These are phyloP conservation scores for Drosophila nigricruria DNA, from an alignment of 2,888 invertebrate species.

Conservation along the genomic window DNA sequence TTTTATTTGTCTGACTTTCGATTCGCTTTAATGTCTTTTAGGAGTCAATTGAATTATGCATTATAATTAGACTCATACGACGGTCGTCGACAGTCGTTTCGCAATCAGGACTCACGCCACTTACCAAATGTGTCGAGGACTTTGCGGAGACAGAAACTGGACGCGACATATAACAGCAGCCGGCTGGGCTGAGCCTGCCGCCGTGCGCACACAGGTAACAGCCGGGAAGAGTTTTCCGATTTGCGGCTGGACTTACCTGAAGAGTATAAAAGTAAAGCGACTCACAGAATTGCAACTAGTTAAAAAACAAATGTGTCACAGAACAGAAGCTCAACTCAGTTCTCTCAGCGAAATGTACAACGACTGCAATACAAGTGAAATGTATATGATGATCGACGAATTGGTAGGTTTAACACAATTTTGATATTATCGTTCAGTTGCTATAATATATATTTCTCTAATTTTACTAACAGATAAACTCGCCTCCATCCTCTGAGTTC, in stretches of 20 bases:
- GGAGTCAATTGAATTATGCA: conserved; percentile 36
- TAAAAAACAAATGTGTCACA: conserved; percentile 61
- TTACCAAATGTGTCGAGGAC: conserved; percentile 24
- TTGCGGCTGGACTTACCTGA: conserved; percentile 54
- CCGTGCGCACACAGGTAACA: conserved; percentile 47
- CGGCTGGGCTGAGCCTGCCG: conserved; percentile 31
- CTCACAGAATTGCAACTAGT: conserved; percentile 47
- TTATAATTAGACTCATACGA: conserved; percentile 32
- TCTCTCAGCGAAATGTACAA: conserved; percentile 28
- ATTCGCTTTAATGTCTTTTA: conserved; percentile 13
- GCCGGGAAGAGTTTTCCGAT: conserved; percentile 26
- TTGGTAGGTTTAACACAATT: conserved; percentile 4
- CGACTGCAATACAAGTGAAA: conserved; percentile 21
- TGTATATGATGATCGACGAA: background rate
- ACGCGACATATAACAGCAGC: conserved; percentile 25
- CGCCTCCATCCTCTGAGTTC: background rate
- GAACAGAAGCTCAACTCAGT: conserved; percentile 44
- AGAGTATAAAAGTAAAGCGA: conserved; percentile 62
- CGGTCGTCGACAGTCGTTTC: conserved; percentile 30
- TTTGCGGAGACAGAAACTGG: conserved; percentile 27
- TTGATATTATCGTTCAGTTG: background rate
- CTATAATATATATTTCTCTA: background rate
- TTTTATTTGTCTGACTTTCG: background rate
- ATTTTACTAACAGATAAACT: background rate
- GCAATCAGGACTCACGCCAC: conserved; percentile 57